A percentile compares a stretch with the other conserved stretches of the same genome.
phyloP scores from a whole-genome alignment of 92 coral and sea anemone genomes.

The Zoanthus sansibaricus region DNA sequence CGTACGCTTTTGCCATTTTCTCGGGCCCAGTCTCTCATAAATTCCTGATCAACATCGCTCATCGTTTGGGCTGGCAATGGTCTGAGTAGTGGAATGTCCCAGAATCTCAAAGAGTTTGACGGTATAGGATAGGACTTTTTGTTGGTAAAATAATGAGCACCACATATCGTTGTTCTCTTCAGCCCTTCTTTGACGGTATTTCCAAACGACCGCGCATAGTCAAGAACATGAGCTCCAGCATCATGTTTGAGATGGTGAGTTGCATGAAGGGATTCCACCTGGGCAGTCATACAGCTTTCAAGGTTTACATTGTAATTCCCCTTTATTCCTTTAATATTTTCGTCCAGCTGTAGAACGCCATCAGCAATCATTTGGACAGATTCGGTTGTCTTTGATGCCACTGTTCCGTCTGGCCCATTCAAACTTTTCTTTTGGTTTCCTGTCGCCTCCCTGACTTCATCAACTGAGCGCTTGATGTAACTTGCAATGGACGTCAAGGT shows the following conservation, averaged over 20 bases:
- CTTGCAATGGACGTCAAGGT: constrained; percentile 45
- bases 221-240: constrained; percentile 64
- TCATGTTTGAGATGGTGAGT: constrained; percentile 65
- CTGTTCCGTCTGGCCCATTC: constrained; percentile 64
- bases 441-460: constrained; percentile 51
- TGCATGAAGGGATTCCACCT: constrained; percentile 62
- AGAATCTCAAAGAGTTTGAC: constrained; percentile 42
- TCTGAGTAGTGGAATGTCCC: constrained; percentile 51
- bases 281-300: constrained; percentile 56
- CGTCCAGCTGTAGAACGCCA: constrained; percentile 46
- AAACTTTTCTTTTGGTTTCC: constrained; percentile 44
- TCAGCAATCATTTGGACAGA: constrained; percentile 60
- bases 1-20: constrained; percentile 39
- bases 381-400: constrained; percentile 54
- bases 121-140: constrained; percentile 45
- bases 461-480: constrained; percentile 53
- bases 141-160: constrained; percentile 24
- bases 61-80: constrained; percentile 30
- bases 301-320: constrained; percentile 36
- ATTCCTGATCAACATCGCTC: constrained; percentile 54
- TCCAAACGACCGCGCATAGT: constrained; percentile 50
- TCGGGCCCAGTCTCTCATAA: constrained; percentile 59
- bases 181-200: constrained; percentile 63
- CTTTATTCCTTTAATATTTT: constrained; percentile 23
- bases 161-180: constrained; percentile 12